Evolutionary conservation across 2,888 invertebrate genomes (phyloP).

Genomic region (Gandaritis pyraliata): DNA sequence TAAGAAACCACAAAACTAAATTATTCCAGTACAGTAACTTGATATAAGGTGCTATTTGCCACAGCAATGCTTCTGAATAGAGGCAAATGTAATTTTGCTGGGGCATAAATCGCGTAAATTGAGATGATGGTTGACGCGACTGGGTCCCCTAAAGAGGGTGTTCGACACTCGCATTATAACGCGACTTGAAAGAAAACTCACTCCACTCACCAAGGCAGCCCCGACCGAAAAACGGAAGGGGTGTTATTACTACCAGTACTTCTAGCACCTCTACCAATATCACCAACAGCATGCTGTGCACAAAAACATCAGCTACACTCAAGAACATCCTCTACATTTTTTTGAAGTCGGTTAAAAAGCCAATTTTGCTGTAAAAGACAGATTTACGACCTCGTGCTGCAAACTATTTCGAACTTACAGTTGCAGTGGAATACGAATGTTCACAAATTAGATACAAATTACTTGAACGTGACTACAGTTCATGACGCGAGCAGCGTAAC

Average conservation of each 20-base stretch:
- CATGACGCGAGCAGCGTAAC: neutral
- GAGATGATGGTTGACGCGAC: conserved; percentile 46
- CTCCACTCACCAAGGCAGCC: too few relatives aligned
- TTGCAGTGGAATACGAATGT: conserved; percentile 42
- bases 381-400: conserved; percentile 42
- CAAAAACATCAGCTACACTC: too few relatives aligned
- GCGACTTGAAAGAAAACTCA: neutral
- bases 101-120: conserved; percentile 49
- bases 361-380: conserved; percentile 30
- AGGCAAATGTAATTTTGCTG: conserved; percentile 40
- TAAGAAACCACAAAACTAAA: conserved; percentile 14
- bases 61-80: conserved; percentile 25
- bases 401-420: conserved; percentile 39
- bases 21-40: neutral
- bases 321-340: too few relatives aligned
- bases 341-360: neutral
- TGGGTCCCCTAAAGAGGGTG: conserved; percentile 37
- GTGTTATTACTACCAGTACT: too few relatives aligned
- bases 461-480: conserved; percentile 30
- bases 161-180: conserved; percentile 22
- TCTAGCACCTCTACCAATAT: too few relatives aligned
- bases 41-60: conserved; percentile 28
- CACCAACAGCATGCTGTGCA: too few relatives aligned
- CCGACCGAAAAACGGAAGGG: too few relatives aligned
- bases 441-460: conserved; percentile 31